Conservation (phyloP, 2,113 vertebrate genomes). For the Proterorhinus semilunaris region DNA sequence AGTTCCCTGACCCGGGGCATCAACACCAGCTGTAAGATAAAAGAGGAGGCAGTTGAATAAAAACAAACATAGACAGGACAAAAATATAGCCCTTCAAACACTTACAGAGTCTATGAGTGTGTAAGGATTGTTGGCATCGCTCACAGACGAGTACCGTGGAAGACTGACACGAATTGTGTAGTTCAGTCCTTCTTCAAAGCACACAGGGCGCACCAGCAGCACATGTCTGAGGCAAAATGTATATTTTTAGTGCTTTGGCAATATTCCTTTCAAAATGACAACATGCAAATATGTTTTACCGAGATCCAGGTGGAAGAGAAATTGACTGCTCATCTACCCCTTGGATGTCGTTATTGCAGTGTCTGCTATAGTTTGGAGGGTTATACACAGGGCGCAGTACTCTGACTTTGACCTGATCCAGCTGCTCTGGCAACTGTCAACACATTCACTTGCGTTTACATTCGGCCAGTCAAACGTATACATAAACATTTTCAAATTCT, state of each 20-base stretch:
- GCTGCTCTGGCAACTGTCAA: slow-evolving; percentile 86
- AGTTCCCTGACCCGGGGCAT: slow-evolving; percentile 90
- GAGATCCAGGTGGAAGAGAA: slow-evolving; percentile 87
- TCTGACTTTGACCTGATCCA: slow-evolving; percentile 86
- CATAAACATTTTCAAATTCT: not conserved
- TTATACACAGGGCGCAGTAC: slow-evolving; percentile 81
- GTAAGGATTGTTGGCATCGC: slow-evolving; percentile 81
- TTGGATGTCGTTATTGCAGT: slow-evolving; percentile 84
- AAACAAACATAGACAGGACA: not conserved
- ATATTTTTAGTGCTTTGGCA: not conserved
- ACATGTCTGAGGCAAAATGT: slow-evolving; percentile 78
- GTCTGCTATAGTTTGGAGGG: slow-evolving; percentile 66
- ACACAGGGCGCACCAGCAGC: slow-evolving; percentile 82
- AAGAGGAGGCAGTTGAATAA: not conserved
- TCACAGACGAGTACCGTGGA: slow-evolving; percentile 80
- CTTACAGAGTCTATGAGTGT: slow-evolving; percentile 93
- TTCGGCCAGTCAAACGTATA: not conserved
- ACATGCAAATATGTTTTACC: slow-evolving; percentile 27
- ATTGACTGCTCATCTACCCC: slow-evolving; percentile 85
- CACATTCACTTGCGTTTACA: slow-evolving; percentile 12
- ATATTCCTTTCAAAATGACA: not conserved
- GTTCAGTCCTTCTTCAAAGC: slow-evolving; percentile 90
- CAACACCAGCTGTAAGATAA: slow-evolving; percentile 84
- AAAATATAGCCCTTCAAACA: not conserved
- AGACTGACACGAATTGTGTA: slow-evolving; percentile 87